Evolutionary conservation across 2,797 vertebrate genomes (phyloP).

Genomic region (Pseudomugil tenellus): DNA sequence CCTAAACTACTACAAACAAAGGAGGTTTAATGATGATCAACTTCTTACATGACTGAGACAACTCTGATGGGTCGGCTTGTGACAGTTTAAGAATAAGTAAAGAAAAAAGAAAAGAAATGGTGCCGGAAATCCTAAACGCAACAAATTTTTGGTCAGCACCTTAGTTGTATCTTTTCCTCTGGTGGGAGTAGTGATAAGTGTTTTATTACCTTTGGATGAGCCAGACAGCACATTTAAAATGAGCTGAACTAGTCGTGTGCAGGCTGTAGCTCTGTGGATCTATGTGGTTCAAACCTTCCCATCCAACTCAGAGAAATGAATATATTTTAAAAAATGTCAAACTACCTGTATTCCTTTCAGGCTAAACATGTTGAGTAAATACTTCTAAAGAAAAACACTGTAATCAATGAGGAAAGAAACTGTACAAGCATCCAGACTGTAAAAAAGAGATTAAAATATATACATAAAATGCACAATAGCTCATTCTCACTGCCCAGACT

Average conservation of each 20-base stretch:
- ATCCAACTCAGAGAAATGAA: constrained; percentile 13
- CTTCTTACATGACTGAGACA: background rate
- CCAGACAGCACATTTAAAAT: background rate
- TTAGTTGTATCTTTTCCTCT: background rate
- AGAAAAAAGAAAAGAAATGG: background rate
- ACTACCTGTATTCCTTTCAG: constrained; percentile 25
- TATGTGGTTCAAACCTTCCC: constrained; percentile 3
- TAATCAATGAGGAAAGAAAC: constrained; percentile 50
- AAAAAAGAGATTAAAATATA: constrained; percentile 73
- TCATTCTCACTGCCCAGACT: constrained; percentile 72
- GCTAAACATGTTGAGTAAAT: constrained; percentile 46
- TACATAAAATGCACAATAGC: constrained; percentile 77
- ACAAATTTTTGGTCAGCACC: background rate
- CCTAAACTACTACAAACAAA: background rate
- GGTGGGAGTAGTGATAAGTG: background rate
- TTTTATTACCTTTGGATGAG: background rate
- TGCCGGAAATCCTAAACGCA: background rate
- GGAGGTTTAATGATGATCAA: background rate
- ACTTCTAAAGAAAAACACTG: constrained; percentile 33
- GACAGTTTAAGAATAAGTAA: background rate
- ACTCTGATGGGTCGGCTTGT: background rate
- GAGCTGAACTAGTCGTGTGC: constrained; percentile 6
- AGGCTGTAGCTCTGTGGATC: constrained; percentile 1
- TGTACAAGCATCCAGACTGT: constrained; percentile 75
- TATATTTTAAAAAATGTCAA: constrained; percentile 25